Conservation (phyloP, 2,888 invertebrate genomes). For the Lasioglossum villosulum region DNA sequence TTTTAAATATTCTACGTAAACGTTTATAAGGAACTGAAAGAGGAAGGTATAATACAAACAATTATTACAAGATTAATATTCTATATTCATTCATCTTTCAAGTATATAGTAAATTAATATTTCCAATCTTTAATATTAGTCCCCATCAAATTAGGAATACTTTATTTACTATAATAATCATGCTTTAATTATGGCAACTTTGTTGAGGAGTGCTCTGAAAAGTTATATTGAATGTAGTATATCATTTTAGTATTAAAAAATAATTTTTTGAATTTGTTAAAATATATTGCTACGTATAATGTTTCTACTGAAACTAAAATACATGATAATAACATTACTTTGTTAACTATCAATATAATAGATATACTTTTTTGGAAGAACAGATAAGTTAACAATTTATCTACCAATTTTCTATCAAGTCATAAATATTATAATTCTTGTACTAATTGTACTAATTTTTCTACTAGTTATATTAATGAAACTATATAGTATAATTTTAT, state of each 20-base stretch:
- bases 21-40: neutral
- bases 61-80: neutral
- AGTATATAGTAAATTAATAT: neutral
- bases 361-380: neutral
- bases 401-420: neutral
- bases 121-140: too few species aligned
- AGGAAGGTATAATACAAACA: neutral
- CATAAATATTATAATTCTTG: too few species aligned
- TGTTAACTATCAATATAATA: neutral
- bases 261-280: neutral
- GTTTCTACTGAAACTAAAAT: neutral
- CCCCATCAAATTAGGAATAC: too few species aligned
- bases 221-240: neutral
- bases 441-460: too few species aligned
- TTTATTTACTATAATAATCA: too few species aligned
- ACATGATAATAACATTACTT: neutral
- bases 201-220: neutral
- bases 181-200: neutral
- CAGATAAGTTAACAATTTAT: neutral
- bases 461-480: too few species aligned
- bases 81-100: neutral
- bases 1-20: neutral
- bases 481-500: too few species aligned
- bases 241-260: neutral
- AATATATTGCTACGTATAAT: neutral